phyloP scores from a whole-genome alignment of 2,888 invertebrate genomes.

The Sialis lutaria region DNA sequence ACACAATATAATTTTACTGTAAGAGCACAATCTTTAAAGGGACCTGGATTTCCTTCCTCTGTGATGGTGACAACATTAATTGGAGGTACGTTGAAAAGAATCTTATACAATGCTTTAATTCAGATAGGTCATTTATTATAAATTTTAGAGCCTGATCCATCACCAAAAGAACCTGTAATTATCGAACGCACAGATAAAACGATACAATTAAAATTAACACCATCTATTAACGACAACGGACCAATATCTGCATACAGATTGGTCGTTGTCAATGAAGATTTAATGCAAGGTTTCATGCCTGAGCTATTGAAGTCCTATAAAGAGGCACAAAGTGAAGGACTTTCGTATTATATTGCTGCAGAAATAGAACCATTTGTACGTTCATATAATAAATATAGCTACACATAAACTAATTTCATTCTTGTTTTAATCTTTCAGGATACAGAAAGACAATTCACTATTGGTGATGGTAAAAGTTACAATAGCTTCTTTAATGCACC shows the following conservation, averaged over 20 bases:
- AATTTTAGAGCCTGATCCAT: slow-evolving; percentile 38
- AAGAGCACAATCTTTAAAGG: slow-evolving; percentile 41
- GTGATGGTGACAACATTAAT: slow-evolving; percentile 49
- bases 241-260: slow-evolving; percentile 60
- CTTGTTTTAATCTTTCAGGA: slow-evolving; percentile 21
- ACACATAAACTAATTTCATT: not conserved
- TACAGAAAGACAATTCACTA: slow-evolving; percentile 45
- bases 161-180: slow-evolving; percentile 49
- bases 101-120: not conserved
- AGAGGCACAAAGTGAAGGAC: slow-evolving; percentile 44
- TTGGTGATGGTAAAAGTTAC: slow-evolving; percentile 60
- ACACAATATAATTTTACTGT: slow-evolving; percentile 60
- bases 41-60: slow-evolving; percentile 37
- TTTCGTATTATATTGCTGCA: slow-evolving; percentile 69
- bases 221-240: slow-evolving; percentile 57
- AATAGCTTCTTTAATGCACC: slow-evolving; percentile 64
- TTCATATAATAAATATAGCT: not conserved
- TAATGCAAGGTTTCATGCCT: slow-evolving; percentile 41
- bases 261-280: slow-evolving; percentile 49
- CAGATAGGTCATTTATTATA: not conserved
- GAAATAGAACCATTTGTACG: slow-evolving; percentile 47
- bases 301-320: slow-evolving; percentile 44
- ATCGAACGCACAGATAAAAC: slow-evolving; percentile 38
- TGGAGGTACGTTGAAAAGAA: slow-evolving; percentile 24
- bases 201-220: slow-evolving; percentile 46